A percentile compares a stretch with the other conserved stretches of the same genome.
These are phyloP conservation scores for Catharus ustulatus DNA, from an alignment of 2,797 vertebrate genomes.

Conservation along the genomic window DNA sequence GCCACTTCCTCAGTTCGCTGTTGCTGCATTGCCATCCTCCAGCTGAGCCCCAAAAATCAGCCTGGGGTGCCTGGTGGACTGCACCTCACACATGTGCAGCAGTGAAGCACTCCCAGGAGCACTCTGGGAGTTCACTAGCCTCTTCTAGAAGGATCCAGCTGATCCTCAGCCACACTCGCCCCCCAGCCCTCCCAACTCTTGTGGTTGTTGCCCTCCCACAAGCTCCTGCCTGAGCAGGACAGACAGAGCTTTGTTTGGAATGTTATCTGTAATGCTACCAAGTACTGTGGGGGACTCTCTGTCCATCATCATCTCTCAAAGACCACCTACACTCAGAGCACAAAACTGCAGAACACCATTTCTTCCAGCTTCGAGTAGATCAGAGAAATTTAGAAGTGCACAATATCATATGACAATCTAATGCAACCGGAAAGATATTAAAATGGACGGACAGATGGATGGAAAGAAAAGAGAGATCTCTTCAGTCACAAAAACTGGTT, in stretches of 20 bases:
- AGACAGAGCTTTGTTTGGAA: background rate
- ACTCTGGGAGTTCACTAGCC: accelerated
- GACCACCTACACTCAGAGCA: background rate
- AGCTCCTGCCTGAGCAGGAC: accelerated
- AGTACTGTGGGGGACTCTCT: background rate
- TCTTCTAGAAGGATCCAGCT: background rate
- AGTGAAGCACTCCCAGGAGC: background rate
- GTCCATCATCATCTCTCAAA: background rate
- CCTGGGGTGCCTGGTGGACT: background rate
- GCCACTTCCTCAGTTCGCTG: background rate
- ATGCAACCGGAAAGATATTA: background rate
- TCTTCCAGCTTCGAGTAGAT: background rate
- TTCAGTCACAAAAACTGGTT: background rate
- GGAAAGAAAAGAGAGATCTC: background rate
- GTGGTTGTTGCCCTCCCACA: background rate
- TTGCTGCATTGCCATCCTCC: background rate
- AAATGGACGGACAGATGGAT: background rate
- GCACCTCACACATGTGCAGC: accelerated
- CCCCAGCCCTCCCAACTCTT: background rate
- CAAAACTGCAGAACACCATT: background rate
- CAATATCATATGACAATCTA: background rate
- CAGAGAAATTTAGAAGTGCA: background rate
- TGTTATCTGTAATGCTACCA: background rate
- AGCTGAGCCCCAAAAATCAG: background rate
- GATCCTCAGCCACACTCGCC: background rate